Evolutionary conservation across 2,113 vertebrate species (phyloP).

Genomic region (Xerus inauris): DNA sequence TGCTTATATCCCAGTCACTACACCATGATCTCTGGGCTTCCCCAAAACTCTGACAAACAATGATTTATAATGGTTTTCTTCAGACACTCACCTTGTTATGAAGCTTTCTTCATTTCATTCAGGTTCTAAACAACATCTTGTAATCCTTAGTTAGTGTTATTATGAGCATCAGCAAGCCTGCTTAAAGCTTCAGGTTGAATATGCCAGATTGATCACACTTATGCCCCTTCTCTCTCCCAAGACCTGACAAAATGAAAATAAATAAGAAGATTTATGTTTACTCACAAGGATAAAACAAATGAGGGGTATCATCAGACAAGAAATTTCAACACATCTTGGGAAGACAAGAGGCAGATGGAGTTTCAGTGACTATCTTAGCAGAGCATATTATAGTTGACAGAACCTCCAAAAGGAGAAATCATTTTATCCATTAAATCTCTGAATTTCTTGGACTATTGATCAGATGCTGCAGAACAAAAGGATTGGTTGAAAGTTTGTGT

Average conservation of each 20-base stretch:
- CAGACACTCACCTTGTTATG: no score
- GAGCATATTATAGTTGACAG: neutral
- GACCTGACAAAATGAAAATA: neutral
- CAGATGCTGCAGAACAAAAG: neutral
- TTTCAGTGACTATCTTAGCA: neutral
- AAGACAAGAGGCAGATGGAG: neutral
- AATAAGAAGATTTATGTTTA: neutral
- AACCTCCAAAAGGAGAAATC: neutral
- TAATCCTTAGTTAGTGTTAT: neutral
- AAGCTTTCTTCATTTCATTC: no score
- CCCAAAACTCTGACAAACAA: no score
- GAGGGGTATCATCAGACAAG: neutral
- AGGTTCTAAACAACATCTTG: no score
- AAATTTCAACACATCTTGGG: neutral
- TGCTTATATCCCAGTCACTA: no score
- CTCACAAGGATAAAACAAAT: neutral
- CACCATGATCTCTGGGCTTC: no score
- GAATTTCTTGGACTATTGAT: neutral
- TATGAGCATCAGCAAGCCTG: neutral
- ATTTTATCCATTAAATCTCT: neutral
- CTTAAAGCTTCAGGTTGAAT: neutral
- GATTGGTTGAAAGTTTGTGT: neutral
- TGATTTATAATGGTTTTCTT: no score
- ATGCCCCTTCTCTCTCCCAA: neutral
- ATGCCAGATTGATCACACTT: neutral